These are phyloP conservation scores for Caradrina clavipalpis DNA, from an alignment of 2,888 invertebrate genomes.

Conservation along the genomic window DNA sequence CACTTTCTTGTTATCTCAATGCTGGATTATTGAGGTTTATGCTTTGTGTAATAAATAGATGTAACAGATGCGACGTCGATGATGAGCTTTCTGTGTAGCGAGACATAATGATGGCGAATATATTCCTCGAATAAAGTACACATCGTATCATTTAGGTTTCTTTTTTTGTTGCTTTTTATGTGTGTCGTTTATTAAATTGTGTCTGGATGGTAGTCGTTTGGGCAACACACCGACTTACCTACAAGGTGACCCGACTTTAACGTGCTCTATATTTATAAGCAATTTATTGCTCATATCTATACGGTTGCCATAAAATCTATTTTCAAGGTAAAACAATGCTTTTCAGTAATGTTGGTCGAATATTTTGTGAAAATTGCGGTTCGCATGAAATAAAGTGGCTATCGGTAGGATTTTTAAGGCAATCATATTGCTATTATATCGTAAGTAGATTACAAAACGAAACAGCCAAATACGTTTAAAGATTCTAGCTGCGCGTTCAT, in stretches of 20 bases:
- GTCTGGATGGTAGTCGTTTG: conserved; percentile 54
- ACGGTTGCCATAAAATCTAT: conserved; percentile 35
- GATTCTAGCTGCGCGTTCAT: conserved; percentile 14
- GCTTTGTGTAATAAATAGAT: conserved; percentile 61
- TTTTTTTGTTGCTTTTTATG: conserved; percentile 57
- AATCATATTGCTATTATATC: too few species aligned
- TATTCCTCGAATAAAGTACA: conserved; percentile 53
- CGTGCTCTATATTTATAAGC: conserved; percentile 39
- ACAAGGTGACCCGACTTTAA: conserved; percentile 59
- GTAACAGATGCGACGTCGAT: conserved; percentile 38
- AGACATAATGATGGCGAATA: conserved; percentile 42
- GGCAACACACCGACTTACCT: conserved; percentile 24
- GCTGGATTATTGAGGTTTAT: conserved; percentile 72
- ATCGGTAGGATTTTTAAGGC: background rate
- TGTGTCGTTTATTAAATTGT: conserved; percentile 52
- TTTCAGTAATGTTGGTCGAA: conserved; percentile 13
- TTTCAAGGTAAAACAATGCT: conserved; percentile 43
- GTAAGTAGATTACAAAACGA: conserved; percentile 10
- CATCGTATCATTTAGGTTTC: conserved; percentile 40
- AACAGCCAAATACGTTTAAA: background rate
- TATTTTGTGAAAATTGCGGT: conserved; percentile 11
- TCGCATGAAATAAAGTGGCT: background rate
- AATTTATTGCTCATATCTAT: conserved; percentile 50
- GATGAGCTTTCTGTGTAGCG: conserved; percentile 36
- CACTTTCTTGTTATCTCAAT: conserved; percentile 78